Evolutionary conservation across 2,888 invertebrate genomes (phyloP).

Genomic region (Chydorus sphaericus): DNA sequence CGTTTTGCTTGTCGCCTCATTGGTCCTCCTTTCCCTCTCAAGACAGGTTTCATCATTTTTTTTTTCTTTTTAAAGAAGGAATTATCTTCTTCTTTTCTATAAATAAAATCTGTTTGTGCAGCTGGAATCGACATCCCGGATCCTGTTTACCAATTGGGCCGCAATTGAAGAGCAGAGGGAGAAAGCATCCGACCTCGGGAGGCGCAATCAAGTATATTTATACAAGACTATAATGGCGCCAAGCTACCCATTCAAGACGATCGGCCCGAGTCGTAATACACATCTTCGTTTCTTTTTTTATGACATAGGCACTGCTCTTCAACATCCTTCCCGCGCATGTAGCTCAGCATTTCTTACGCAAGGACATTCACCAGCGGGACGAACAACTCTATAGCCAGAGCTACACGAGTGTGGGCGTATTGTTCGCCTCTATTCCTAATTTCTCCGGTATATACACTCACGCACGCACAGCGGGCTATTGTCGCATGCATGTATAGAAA

Average conservation of each 20-base stretch:
- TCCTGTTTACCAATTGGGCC: constrained; percentile 72
- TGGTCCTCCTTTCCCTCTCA: neutral
- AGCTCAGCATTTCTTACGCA: constrained; percentile 68
- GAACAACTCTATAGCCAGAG: constrained; percentile 84
- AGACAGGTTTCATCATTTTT: no score
- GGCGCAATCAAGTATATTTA: constrained; percentile 75
- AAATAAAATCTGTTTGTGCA: constrained; percentile 27
- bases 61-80: no score
- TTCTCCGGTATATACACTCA: constrained; percentile 49
- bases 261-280: no score
- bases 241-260: no score
- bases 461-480: neutral
- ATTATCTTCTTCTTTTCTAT: no score
- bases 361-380: constrained; percentile 1
- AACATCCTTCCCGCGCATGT: constrained; percentile 66
- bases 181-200: constrained; percentile 70
- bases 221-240: no score
- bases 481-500: neutral
- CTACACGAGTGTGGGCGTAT: constrained; percentile 80
- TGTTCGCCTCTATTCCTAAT: constrained; percentile 91
- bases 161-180: constrained; percentile 78
- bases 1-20: neutral
- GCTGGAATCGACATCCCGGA: constrained; percentile 68
- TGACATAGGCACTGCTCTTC: constrained; percentile 25
- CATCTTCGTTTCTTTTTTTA: no score